Percentiles rank a stretch among this genome's conserved stretches.
phyloP scores from a whole-genome alignment of 2,888 invertebrate genomes.

The Pardosa pseudoannulata region DNA sequence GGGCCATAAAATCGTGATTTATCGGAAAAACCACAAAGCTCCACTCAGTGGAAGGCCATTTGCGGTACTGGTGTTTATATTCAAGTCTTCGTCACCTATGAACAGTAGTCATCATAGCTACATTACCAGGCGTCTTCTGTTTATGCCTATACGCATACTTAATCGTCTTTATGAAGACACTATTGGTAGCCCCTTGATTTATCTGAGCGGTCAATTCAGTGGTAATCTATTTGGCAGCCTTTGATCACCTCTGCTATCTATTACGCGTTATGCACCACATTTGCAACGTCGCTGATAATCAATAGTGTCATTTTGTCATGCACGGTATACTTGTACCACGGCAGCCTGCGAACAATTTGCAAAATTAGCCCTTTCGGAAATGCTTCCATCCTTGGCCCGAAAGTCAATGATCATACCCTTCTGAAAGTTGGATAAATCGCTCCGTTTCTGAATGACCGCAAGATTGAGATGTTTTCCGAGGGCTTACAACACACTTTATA shows the following conservation, averaged over 20 bases:
- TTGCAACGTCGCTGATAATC: constrained; percentile 8
- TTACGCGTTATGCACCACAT: constrained; percentile 21
- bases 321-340: constrained; percentile 22
- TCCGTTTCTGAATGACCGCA: constrained; percentile 20
- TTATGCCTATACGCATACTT: background rate
- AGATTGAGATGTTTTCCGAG: constrained; percentile 11
- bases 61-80: constrained; percentile 11
- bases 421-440: constrained; percentile 5
- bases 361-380: constrained; percentile 26
- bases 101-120: constrained; percentile 6
- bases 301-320: constrained; percentile 27
- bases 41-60: constrained; percentile 10
- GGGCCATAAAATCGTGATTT: background rate
- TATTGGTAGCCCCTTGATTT: constrained; percentile 26
- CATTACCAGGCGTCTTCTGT: background rate
- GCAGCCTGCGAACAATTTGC: constrained; percentile 11
- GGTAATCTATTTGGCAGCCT: background rate
- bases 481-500: constrained; percentile 15
- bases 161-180: too few relatives aligned
- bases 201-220: constrained; percentile 6
- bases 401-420: constrained; percentile 24
- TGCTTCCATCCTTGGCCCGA: constrained; percentile 17
- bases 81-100: constrained; percentile 7
- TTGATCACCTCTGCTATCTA: constrained; percentile 29
- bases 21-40: background rate